A percentile compares a stretch with the other conserved stretches of the same genome.
These are phyloP conservation scores for Trichogramma dendrolimi DNA, from an alignment of 2,888 invertebrate genomes.

Conservation along the genomic window DNA sequence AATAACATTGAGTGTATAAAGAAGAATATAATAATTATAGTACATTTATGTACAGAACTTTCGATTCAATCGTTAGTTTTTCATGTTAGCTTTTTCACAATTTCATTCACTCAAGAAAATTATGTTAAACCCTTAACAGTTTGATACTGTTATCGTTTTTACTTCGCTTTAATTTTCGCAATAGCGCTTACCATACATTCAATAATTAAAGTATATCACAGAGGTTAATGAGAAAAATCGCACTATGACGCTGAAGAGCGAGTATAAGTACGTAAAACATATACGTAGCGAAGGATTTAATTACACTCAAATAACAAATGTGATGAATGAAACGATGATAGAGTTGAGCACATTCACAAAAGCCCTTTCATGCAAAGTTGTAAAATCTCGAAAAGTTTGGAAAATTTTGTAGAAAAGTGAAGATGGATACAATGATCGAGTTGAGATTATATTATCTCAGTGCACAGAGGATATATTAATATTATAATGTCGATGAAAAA, in stretches of 20 bases:
- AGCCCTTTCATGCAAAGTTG: conserved; percentile 27
- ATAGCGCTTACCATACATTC: conserved; percentile 41
- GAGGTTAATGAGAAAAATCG: conserved; percentile 46
- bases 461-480: too few species aligned
- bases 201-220: conserved; percentile 51
- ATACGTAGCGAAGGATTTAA: conserved; percentile 15
- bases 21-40: conserved; percentile 47
- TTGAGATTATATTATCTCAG: too few species aligned
- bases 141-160: too few species aligned
- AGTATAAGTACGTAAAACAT: conserved; percentile 35
- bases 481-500: too few species aligned
- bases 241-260: conserved; percentile 39
- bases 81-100: conserved; percentile 6
- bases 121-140: too few species aligned
- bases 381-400: conserved; percentile 28
- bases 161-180: conserved; percentile 12
- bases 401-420: conserved; percentile 29
- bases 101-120: background rate
- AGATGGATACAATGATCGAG: conserved; percentile 8
- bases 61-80: conserved; percentile 28
- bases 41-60: conserved; percentile 46
- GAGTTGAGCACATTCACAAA: conserved; percentile 15
- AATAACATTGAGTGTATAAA: conserved; percentile 49
- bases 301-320: too few species aligned
- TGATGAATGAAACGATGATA: background rate